These are phyloP conservation scores for Cherax destructor DNA, from an alignment of 1,140 invertebrate genomes.

Conservation along the genomic window DNA sequence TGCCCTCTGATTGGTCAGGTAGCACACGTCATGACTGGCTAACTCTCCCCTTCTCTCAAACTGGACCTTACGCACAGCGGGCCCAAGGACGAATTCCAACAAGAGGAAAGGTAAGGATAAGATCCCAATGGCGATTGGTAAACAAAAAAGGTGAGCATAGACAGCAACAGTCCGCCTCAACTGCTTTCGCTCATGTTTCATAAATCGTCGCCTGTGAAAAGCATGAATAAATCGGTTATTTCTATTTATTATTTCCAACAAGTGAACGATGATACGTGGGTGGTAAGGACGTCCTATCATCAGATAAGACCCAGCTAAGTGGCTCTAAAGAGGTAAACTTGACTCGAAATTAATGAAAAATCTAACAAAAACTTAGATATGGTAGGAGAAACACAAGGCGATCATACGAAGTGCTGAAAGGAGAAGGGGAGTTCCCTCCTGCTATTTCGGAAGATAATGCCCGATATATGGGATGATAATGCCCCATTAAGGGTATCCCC, in stretches of 20 bases:
- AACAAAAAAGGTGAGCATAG: not conserved
- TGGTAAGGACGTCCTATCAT: not conserved
- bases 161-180: not conserved
- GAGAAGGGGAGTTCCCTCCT: not conserved
- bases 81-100: not conserved
- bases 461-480: not conserved
- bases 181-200: not conserved
- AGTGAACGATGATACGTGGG: not conserved
- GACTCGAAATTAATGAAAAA: slow-evolving; percentile 13
- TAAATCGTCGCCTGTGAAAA: not conserved
- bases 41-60: not conserved
- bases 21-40: not conserved
- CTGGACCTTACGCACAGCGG: not conserved
- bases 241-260: not conserved
- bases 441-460: not conserved
- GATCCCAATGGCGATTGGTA: not conserved
- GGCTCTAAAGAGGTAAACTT: not conserved
- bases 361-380: not conserved
- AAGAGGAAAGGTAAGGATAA: not conserved
- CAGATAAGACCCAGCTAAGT: not conserved
- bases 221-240: not conserved
- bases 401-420: not conserved
- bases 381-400: not conserved
- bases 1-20: slow-evolving; percentile 4
- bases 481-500: not conserved